Conservation (phyloP, 2,113 vertebrate species). For the Entelurus aequoreus region DNA sequence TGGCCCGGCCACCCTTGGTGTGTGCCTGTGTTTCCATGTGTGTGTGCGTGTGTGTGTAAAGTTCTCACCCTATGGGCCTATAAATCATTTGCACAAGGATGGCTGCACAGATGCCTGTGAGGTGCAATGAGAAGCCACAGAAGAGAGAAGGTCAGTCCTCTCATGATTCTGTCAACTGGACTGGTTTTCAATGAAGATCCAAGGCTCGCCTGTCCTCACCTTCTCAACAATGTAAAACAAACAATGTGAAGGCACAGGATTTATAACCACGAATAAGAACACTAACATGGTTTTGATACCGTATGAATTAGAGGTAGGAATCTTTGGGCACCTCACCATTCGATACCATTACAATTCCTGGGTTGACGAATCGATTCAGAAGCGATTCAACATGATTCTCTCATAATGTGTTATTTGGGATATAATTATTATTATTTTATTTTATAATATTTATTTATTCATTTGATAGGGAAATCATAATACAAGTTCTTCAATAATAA, state of each 20-base stretch:
- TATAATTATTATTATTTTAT: too few relatives aligned
- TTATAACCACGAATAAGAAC: background rate
- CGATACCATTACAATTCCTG: too few relatives aligned
- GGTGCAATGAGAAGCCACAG: constrained; percentile 12
- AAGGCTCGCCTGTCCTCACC: background rate
- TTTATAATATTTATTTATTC: too few relatives aligned
- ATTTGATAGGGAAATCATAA: too few relatives aligned
- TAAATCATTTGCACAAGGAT: constrained; percentile 38
- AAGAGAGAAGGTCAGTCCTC: constrained; percentile 40
- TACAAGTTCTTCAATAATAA: too few relatives aligned
- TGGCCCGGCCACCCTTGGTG: constrained; percentile 2
- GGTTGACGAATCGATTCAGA: too few relatives aligned
- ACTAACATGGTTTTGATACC: background rate
- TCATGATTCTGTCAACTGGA: constrained; percentile 35
- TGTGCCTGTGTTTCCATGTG: constrained; percentile 13
- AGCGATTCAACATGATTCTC: too few relatives aligned
- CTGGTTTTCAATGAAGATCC: constrained; percentile 35
- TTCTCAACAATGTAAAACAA: background rate
- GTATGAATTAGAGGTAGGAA: too few relatives aligned
- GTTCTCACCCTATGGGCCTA: constrained; percentile 18
- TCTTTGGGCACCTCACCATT: too few relatives aligned
- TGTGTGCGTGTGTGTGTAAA: constrained; percentile 11
- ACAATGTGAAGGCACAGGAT: background rate
- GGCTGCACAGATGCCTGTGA: constrained; percentile 36
- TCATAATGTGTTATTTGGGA: too few relatives aligned